Evolutionary conservation across 2,113 vertebrate genomes (phyloP), one percentile per base, ranked within the genome.

Genomic region (Poeciliopsis retropinna): DNA sequence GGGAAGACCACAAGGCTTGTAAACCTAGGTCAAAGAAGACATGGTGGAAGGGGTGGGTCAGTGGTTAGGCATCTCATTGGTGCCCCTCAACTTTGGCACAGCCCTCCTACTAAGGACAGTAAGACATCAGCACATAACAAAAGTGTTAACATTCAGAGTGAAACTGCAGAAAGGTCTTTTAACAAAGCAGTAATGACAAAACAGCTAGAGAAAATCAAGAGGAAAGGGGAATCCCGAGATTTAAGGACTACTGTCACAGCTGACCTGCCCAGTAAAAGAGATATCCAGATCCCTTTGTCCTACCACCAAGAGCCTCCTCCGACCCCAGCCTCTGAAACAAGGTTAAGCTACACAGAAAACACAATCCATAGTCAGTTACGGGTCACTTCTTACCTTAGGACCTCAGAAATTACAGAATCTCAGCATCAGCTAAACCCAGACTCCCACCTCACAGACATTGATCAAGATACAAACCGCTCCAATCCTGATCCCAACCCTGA

Each of bases 311-410:
- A 70, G 6, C 30, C 2, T 64, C 15, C 60, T 13, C n/a, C 0
- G 34, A 77, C 19, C 65, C 73, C 78, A 30, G 79, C 75, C 3
- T 88, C 87, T 0, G 75, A 71, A 1, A 1, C 79, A 0, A 71
- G 75, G 32, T 86, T 80, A 17, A 96, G 95, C 86, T 78, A 92
- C 0, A 95, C 94, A 0, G 91, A 95, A 70, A 91, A 70, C 13
- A 1, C 72, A 0, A 86, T 30, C 30, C 85, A 65, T 28, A 68
- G 66, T 76, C 82, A 87, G 8, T 4, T 60, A 8, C 89, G 86
- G 25, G 95, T 95, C 76, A 97, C 97, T 0, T 96, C 97, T 79
- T 97, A 97, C 73, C 93, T 97, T 87, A 95, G 89, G 88, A 86
- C 92, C 57, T 96, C 96, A 0, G 96, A 95, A 78, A 95, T 94